These are phyloP conservation scores for Caenorhabditis drosophilae DNA, from an alignment of 2,888 invertebrate species.

Conservation along the genomic window DNA sequence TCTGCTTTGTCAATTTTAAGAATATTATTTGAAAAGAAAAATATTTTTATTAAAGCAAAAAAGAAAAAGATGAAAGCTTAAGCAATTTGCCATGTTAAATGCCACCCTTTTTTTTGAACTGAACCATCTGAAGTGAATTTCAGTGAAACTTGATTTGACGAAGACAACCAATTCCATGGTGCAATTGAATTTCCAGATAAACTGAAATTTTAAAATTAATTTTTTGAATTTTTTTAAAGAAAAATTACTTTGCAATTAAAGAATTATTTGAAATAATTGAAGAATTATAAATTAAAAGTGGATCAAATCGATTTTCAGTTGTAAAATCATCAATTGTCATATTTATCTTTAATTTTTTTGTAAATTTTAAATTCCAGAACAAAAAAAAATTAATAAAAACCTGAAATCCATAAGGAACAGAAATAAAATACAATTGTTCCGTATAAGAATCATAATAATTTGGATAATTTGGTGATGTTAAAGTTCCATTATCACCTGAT, in stretches of 20 bases:
- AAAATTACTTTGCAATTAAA: constrained; percentile 18
- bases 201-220: constrained; percentile 8
- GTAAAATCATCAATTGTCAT: constrained; percentile 27
- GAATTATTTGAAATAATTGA: constrained; percentile 5
- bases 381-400: too few species aligned
- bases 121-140: constrained; percentile 26
- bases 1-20: too few species aligned
- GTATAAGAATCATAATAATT: constrained; percentile 76
- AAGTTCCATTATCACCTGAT: constrained; percentile 78
- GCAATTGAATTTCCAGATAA: constrained; percentile 15
- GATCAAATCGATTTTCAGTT: constrained; percentile 19
- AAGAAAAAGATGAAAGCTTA: too few species aligned
- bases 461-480: constrained; percentile 89
- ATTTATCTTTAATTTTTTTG: too few species aligned
- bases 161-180: constrained; percentile 24
- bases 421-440: constrained; percentile 29
- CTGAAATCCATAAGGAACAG: constrained; percentile 16
- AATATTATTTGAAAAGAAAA: too few species aligned
- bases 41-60: too few species aligned
- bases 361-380: too few species aligned
- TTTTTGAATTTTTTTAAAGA: not conserved
- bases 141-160: constrained; percentile 17
- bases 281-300: constrained; percentile 22
- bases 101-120: constrained; percentile 18
- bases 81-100: constrained; percentile 15